Conservation (phyloP, 1,140 invertebrate genomes). For the Saccostrea echinata region DNA sequence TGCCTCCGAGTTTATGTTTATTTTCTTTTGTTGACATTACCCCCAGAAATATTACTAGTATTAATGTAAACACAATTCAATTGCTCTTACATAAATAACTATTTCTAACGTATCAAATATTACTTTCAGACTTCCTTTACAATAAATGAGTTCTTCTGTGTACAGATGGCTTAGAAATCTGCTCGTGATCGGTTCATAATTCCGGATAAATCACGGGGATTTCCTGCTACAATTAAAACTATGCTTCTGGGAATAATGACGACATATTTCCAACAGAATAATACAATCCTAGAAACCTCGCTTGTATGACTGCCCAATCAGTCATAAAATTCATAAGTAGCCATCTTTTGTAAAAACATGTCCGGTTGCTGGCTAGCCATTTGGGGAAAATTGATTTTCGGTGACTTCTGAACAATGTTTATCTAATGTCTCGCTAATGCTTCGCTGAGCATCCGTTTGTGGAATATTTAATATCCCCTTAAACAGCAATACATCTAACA, state of each 20-base stretch:
- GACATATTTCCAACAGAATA: conserved; percentile 37
- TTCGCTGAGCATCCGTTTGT: neutral
- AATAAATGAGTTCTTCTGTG: conserved; percentile 4
- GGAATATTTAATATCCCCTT: conserved; percentile 28
- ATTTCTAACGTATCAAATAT: neutral
- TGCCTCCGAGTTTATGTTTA: too few relatives aligned
- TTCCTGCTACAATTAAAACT: conserved; percentile 16
- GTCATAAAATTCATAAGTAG: conserved; percentile 35
- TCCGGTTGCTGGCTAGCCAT: conserved; percentile 1
- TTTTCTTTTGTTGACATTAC: too few relatives aligned
- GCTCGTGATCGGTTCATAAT: conserved; percentile 10
- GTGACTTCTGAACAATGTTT: conserved; percentile 18
- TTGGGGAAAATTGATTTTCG: conserved; percentile 29
- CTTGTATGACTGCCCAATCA: conserved; percentile 6
- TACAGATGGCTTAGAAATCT: conserved; percentile 37
- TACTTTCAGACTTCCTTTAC: neutral
- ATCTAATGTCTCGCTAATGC: neutral
- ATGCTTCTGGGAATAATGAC: neutral
- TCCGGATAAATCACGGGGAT: conserved; percentile 29
- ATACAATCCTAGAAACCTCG: neutral
- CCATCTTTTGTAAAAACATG: conserved; percentile 7
- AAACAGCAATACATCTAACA: conserved; percentile 15
- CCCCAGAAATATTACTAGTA: too few relatives aligned
- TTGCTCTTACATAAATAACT: neutral
- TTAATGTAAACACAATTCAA: too few relatives aligned